phyloP scores from a whole-genome alignment of 2,888 invertebrate species.

The Drosophila eohydei region DNA sequence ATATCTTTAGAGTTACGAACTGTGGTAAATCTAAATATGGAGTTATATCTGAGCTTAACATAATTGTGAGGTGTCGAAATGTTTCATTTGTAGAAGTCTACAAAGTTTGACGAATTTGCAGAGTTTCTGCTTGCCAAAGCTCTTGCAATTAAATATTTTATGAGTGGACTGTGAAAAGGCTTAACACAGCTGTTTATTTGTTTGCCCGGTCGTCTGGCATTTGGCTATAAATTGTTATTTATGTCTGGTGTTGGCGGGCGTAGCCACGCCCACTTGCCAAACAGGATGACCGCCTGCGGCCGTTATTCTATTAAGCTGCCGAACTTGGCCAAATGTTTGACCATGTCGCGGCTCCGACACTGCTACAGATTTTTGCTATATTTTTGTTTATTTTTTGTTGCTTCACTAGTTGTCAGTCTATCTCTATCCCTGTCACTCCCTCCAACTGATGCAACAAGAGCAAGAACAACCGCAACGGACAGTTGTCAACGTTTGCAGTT shows the following conservation, averaged over 20 bases:
- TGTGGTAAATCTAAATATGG: too few relatives aligned
- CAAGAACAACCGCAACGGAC: slow-evolving; percentile 46
- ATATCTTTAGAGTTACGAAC: too few relatives aligned
- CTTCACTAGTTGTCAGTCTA: slow-evolving; percentile 18
- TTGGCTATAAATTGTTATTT: slow-evolving; percentile 67
- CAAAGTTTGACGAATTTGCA: background rate
- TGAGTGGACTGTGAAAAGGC: slow-evolving; percentile 34
- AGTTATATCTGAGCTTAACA: too few relatives aligned
- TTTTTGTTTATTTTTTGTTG: background rate
- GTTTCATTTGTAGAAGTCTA: background rate
- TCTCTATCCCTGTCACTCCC: background rate
- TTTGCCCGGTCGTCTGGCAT: slow-evolving; percentile 59
- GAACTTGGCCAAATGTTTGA: slow-evolving; percentile 46
- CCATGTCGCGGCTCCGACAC: slow-evolving; percentile 33
- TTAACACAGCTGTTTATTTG: slow-evolving; percentile 51
- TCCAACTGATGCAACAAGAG: slow-evolving; percentile 4
- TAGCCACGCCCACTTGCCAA: slow-evolving; percentile 39
- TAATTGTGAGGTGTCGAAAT: background rate
- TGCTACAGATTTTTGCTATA: slow-evolving; percentile 23
- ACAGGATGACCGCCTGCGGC: slow-evolving; percentile 35
- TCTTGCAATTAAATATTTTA: slow-evolving; percentile 55
- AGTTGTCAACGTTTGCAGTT: slow-evolving; percentile 45
- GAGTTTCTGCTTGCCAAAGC: slow-evolving; percentile 26
- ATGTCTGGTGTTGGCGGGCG: slow-evolving; percentile 47
- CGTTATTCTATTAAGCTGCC: slow-evolving; percentile 47